A percentile compares a stretch with the other conserved stretches of the same genome.
Conservation (phyloP, 1,140 invertebrate species). For the Eriocheir sinensis region DNA sequence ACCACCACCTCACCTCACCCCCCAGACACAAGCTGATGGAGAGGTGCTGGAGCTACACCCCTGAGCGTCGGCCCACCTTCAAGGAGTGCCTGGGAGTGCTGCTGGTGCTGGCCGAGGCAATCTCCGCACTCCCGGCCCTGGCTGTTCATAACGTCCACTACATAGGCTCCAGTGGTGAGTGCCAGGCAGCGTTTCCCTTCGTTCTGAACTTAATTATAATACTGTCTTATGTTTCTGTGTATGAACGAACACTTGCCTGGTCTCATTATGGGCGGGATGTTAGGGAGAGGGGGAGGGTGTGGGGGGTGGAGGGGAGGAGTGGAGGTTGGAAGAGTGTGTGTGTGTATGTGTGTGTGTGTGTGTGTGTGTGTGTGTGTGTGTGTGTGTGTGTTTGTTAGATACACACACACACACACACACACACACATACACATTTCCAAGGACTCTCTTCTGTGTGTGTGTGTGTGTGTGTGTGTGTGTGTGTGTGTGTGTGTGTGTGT, state of each 20-base stretch:
- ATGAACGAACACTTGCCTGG: too few species aligned
- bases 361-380: not conserved
- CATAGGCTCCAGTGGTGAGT: slow-evolving; percentile 76
- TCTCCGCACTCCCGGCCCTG: slow-evolving; percentile 70
- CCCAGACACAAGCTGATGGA: slow-evolving; percentile 89
- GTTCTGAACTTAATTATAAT: too few species aligned
- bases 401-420: too few species aligned
- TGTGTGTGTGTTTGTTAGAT: too few species aligned
- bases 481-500: too few species aligned
- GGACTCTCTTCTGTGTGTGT: too few species aligned
- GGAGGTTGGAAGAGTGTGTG: too few species aligned
- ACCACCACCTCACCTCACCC: slow-evolving; percentile 68
- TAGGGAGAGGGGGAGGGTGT: not conserved
- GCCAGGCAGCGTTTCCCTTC: not conserved
- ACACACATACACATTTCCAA: too few species aligned
- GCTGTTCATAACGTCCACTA: slow-evolving; percentile 80
- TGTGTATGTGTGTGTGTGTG: slow-evolving; percentile 1
- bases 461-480: not conserved
- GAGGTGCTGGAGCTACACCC: slow-evolving; percentile 90
- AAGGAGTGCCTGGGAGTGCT: slow-evolving; percentile 88
- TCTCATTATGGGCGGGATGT: not conserved
- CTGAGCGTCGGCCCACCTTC: slow-evolving; percentile 90
- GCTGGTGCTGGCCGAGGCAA: slow-evolving; percentile 80
- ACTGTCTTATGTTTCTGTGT: slow-evolving; percentile 19
- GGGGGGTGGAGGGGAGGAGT: too few species aligned